Conservation (phyloP, 2,888 invertebrate genomes). For the Anthoptus insignis region DNA sequence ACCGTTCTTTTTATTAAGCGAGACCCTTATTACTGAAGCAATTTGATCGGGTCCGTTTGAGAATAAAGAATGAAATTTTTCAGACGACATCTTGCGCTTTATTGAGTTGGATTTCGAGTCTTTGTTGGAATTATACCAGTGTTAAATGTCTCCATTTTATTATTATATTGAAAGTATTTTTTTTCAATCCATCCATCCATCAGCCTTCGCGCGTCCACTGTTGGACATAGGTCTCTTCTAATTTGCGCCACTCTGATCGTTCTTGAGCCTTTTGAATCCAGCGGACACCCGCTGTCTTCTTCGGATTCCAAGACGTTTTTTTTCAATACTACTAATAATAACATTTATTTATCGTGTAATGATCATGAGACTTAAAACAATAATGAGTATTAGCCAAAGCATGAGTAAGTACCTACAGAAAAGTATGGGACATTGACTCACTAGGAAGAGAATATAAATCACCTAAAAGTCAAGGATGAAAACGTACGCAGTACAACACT, state of each 20-base stretch:
- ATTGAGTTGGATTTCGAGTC: constrained; percentile 63
- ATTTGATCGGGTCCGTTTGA: constrained; percentile 69
- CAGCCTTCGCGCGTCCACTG: too few relatives aligned
- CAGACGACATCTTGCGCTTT: constrained; percentile 72
- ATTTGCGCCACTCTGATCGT: too few relatives aligned
- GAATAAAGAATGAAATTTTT: constrained; percentile 73
- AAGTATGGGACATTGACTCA: constrained; percentile 63
- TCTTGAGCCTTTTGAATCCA: too few relatives aligned
- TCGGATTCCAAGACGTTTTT: too few relatives aligned
- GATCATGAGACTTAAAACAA: neutral
- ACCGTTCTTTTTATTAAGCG: constrained; percentile 63
- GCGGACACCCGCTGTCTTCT: too few relatives aligned
- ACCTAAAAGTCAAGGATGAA: constrained; percentile 74
- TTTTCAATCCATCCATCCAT: neutral
- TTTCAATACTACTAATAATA: too few relatives aligned
- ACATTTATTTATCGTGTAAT: neutral
- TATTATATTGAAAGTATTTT: neutral
- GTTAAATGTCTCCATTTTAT: constrained; percentile 44
- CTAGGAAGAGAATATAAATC: constrained; percentile 80
- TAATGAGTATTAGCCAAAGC: neutral
- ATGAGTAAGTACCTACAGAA: constrained; percentile 53
- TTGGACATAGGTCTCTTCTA: too few relatives aligned
- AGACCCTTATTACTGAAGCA: constrained; percentile 75
- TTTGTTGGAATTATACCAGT: constrained; percentile 55
- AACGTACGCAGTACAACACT: constrained; percentile 20